Percentiles rank a stretch among this genome's conserved stretches.
phyloP scores from a whole-genome alignment of 2,113 vertebrate genomes.

The Mungos mungo region DNA sequence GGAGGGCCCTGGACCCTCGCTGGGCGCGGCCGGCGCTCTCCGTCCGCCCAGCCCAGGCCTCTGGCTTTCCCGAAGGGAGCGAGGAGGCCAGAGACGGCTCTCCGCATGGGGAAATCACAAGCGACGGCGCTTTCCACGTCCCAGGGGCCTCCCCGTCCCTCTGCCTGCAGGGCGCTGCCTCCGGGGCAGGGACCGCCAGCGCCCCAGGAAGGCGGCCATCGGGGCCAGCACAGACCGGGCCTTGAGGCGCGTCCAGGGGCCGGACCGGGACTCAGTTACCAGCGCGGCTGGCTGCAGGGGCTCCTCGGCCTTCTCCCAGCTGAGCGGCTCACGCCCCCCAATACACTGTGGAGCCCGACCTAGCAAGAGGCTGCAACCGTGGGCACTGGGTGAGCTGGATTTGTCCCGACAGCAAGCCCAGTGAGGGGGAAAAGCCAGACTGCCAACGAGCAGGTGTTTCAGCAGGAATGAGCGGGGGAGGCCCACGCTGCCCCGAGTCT shows the following conservation, averaged over 20 bases:
- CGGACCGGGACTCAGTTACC: not conserved
- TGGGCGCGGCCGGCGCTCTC: rapidly evolving
- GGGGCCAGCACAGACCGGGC: not conserved
- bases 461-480: not conserved
- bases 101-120: rapidly evolving
- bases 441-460: not conserved
- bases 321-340: not conserved
- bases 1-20: not conserved
- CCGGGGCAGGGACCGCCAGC: not conserved
- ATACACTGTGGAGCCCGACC: not conserved
- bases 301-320: not conserved
- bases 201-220: not conserved
- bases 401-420: not conserved
- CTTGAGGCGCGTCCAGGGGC: not conserved
- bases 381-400: not conserved
- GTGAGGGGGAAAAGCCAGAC: not conserved
- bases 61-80: not conserved
- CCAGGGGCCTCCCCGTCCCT: not conserved
- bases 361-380: not conserved
- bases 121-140: rapidly evolving
- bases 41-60: not conserved
- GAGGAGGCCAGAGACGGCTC: not conserved
- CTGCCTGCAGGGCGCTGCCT: not conserved
- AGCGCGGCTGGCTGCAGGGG: not conserved
- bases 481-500: too few species aligned